Evolutionary conservation across 2,113 vertebrate genomes (phyloP), one percentile per base, ranked within the genome.

Genomic region (Vulpes vulpes): DNA sequence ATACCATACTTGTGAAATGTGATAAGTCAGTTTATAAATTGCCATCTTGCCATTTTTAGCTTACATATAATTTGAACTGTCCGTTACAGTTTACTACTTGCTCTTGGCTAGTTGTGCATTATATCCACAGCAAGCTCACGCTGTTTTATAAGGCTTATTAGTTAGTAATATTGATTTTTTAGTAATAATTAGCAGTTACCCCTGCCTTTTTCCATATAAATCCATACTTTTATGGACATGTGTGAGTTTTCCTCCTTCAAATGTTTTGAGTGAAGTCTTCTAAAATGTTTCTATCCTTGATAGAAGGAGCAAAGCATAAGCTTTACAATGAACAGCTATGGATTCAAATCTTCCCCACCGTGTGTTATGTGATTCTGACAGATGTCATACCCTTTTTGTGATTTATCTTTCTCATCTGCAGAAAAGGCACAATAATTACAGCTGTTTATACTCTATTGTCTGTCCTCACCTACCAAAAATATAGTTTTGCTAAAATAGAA

Each of bases 61-160:
- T 67, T 73, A 67, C 3, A 23, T 79, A 25, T 86, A 88, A 85
- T 81, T 94, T 92, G 53, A 93, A 78, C 38, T 59, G 17, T 78
- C 55, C 73, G 32, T 19, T 88, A 64, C 38, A 95, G 32, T 90
- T 87, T 76, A 71, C 62, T 64, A 4, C 93, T 82, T 94, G 71
- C 38, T 94, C 1, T 92, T 95, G 59, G n/a, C 53, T 89, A 74
- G 11, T 94, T 96, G 38, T 91, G 17, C 64, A 82, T 94, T 92
- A n/a, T 89, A 89, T 60, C 84, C 19, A 85, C 8, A 81, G 22
- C 25, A 20, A 79, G 25, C 43, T 85, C 38, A 86, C 4, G 62
- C 35, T 81, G 7, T 91, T 91, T 94, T 87, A 23, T 79, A 69
- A 94, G 65, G 65, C 60, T 91, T 73, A 1, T 69, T n/a, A 27